phyloP scores from a whole-genome alignment of 2,113 vertebrate genomes.

The Silurus glanis region DNA sequence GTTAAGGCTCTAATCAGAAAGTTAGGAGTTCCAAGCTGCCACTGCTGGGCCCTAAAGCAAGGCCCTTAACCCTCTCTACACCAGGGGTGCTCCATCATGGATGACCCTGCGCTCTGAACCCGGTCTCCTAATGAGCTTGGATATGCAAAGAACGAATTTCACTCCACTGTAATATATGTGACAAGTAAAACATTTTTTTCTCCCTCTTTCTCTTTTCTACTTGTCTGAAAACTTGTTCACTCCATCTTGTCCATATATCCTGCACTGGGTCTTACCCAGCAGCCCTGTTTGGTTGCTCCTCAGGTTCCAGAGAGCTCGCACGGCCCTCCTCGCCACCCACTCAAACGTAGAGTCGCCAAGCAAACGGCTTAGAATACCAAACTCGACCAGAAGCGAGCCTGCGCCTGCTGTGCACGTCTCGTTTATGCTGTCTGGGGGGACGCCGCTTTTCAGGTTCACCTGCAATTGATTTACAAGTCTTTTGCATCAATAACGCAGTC shows the following conservation, averaged over 20 bases:
- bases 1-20: too few relatives aligned
- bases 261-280: conserved; percentile 73
- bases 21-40: too few relatives aligned
- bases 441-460: conserved; percentile 94
- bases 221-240: not conserved
- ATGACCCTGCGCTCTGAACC: too few relatives aligned
- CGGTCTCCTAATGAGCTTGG: too few relatives aligned
- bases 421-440: conserved; percentile 88
- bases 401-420: conserved; percentile 96
- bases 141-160: too few relatives aligned
- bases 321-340: conserved; percentile 92
- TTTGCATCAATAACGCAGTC: not conserved
- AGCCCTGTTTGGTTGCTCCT: conserved; percentile 91
- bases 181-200: too few relatives aligned
- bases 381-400: conserved; percentile 93
- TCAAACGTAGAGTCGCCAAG: conserved; percentile 95
- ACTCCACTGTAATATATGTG: too few relatives aligned
- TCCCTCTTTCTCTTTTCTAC: too few relatives aligned
- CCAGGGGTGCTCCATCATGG: too few relatives aligned
- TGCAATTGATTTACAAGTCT: conserved; percentile 49
- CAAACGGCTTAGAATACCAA: conserved; percentile 94
- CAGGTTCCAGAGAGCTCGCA: conserved; percentile 91
- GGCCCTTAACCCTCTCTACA: too few relatives aligned
- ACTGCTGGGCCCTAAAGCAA: too few relatives aligned
- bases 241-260: not conserved